A percentile compares a stretch with the other conserved stretches of the same genome.
Evolutionary conservation across 2,797 vertebrate genomes (phyloP).

Genomic region (Momotus momota): DNA sequence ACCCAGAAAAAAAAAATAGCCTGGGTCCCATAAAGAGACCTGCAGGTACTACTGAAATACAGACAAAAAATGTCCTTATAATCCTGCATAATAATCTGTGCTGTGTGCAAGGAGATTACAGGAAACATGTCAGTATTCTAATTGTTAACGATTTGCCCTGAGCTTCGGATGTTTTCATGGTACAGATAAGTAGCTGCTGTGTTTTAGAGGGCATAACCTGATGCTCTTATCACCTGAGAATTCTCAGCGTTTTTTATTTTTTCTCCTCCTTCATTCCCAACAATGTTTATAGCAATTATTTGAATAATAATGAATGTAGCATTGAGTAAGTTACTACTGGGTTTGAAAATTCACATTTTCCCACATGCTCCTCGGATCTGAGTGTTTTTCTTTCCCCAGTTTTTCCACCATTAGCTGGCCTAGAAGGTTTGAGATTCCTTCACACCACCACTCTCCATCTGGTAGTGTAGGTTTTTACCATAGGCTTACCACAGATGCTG

Average conservation of each 20-base stretch:
- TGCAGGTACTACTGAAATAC: neutral
- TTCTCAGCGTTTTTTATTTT: neutral
- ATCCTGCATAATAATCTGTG: neutral
- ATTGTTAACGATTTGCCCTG: neutral
- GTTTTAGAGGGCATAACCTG: neutral
- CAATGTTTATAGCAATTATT: neutral
- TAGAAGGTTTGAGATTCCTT: neutral
- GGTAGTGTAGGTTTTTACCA: neutral
- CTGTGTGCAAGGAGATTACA: neutral
- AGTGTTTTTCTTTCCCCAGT: neutral
- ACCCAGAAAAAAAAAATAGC: neutral
- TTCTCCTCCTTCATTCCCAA: neutral
- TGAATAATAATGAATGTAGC: neutral
- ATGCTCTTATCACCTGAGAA: neutral
- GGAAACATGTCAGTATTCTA: neutral
- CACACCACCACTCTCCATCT: neutral
- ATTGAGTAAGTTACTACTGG: neutral
- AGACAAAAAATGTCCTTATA: neutral
- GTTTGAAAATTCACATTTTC: neutral
- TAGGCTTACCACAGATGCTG: neutral
- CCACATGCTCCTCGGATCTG: neutral
- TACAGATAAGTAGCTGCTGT: neutral
- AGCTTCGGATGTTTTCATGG: neutral
- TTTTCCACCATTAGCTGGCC: neutral
- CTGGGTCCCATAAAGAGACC: neutral